phyloP scores from a whole-genome alignment of 2,113 vertebrate genomes.

The Sitta europaea region DNA sequence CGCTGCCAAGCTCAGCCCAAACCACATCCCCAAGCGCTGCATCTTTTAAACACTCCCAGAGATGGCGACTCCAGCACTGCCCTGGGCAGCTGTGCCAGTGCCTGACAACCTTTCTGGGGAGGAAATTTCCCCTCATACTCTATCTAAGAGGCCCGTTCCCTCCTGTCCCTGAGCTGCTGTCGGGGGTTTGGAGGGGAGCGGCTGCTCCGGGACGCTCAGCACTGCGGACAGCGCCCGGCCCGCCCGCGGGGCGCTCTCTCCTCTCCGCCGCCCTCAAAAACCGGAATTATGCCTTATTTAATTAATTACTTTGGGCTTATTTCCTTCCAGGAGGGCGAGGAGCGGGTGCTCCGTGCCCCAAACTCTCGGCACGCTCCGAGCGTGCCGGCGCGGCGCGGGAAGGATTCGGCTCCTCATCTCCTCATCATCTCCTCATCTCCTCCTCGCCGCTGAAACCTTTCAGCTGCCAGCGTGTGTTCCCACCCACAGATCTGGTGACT shows the following conservation, averaged over 20 bases:
- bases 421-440: background rate
- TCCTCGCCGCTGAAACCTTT: background rate
- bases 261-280: accelerated
- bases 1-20: background rate
- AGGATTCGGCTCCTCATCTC: background rate
- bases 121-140: background rate
- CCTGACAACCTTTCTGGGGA: background rate
- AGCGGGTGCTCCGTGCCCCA: background rate
- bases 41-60: background rate
- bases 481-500: background rate
- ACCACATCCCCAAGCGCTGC: background rate
- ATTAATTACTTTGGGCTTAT: accelerated
- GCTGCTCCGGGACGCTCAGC: background rate
- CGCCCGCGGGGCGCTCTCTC: accelerated
- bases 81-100: background rate
- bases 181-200: too few relatives aligned
- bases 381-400: accelerated
- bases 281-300: accelerated
- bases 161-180: too few relatives aligned
- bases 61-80: background rate
- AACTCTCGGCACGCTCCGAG: accelerated
- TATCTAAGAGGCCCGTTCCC: background rate
- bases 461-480: background rate
- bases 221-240: background rate
- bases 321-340: accelerated